Evolutionary conservation across 92 coral and sea anemone species (phyloP).

Genomic region (Heliopora coerulea): DNA sequence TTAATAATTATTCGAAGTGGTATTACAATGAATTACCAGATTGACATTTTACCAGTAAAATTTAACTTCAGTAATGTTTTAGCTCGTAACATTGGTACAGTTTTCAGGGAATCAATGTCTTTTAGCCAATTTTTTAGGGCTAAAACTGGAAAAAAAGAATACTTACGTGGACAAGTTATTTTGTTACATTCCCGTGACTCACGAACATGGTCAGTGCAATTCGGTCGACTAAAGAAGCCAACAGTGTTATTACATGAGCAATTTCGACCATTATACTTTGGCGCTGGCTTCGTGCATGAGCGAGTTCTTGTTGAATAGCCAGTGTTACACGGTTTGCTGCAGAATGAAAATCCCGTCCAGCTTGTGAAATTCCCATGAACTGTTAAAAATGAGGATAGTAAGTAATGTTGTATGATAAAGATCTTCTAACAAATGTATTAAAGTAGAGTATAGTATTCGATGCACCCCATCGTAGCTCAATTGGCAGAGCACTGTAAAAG

Average conservation of each 20-base stretch:
- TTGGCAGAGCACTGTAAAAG: too few species aligned
- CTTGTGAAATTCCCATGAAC: conserved; percentile 39
- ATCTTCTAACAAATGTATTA: too few species aligned
- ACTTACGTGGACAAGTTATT: conserved; percentile 36
- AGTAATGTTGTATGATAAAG: neutral
- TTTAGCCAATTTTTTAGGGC: too few species aligned
- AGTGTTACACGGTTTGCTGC: conserved; percentile 37
- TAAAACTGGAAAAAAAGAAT: neutral
- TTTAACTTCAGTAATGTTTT: too few species aligned
- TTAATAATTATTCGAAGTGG: too few species aligned
- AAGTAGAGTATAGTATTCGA: too few species aligned
- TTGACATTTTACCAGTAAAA: too few species aligned
- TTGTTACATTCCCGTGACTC: neutral
- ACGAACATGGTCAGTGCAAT: neutral
- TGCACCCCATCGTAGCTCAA: too few species aligned
- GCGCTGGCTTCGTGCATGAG: conserved; percentile 30
- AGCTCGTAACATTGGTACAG: too few species aligned
- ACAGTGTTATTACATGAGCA: conserved; percentile 39
- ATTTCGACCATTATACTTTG: conserved; percentile 34
- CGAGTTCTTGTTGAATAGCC: conserved; percentile 33
- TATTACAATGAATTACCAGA: too few species aligned
- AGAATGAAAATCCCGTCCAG: conserved; percentile 40
- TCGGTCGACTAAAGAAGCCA: neutral
- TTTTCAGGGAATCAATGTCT: too few species aligned
- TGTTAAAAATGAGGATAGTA: neutral